phyloP scores from a whole-genome alignment of 2,888 invertebrate species.

The Ichneumoninae sp. region DNA sequence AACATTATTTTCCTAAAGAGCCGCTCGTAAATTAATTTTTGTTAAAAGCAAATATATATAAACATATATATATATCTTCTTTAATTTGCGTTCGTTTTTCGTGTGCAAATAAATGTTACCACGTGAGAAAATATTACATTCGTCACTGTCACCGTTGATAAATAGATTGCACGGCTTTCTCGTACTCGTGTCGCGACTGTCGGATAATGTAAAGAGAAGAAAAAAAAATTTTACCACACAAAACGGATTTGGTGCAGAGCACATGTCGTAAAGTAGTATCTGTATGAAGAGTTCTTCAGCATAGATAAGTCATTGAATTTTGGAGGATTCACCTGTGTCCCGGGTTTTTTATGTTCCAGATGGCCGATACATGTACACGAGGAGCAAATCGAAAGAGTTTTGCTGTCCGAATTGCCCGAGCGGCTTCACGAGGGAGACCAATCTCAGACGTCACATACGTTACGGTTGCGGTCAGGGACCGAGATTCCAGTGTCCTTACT shows the following conservation, averaged over 20 bases:
- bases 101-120: slow-evolving; percentile 3
- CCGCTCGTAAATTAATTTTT: slow-evolving; percentile 5
- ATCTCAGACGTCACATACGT: slow-evolving; percentile 75
- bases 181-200: neutral
- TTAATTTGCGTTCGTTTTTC: neutral
- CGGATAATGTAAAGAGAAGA: neutral
- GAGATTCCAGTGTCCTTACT: slow-evolving; percentile 71
- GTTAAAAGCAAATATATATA: neutral
- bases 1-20: slow-evolving; percentile 37
- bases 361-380: slow-evolving; percentile 5
- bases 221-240: neutral
- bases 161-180: neutral
- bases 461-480: slow-evolving; percentile 76
- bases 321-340: slow-evolving; percentile 18
- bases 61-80: neutral
- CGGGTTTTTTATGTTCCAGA: slow-evolving; percentile 47
- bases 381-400: slow-evolving; percentile 39
- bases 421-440: slow-evolving; percentile 66
- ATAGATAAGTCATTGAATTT: neutral
- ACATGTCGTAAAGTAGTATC: neutral
- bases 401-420: slow-evolving; percentile 71
- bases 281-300: slow-evolving; percentile 7
- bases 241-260: neutral
- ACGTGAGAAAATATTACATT: neutral
- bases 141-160: neutral